These are phyloP conservation scores for Cephus pygmeus DNA, from an alignment of 2,888 invertebrate species.

Conservation along the genomic window DNA sequence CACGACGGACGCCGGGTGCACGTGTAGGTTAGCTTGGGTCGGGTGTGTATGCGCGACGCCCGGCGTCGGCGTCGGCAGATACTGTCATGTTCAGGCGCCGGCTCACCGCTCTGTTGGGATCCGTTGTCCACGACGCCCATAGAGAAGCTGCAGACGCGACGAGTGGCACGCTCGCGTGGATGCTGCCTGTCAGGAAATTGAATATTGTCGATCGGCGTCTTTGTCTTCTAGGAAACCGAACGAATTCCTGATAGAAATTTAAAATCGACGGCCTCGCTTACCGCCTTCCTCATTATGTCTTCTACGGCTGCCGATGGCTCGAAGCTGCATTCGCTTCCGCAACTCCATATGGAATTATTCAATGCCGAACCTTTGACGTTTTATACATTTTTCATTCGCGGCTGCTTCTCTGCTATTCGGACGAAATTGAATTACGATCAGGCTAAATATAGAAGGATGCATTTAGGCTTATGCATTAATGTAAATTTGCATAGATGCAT, in stretches of 20 bases:
- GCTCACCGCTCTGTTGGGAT: conserved; percentile 29
- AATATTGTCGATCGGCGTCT: conserved; percentile 21
- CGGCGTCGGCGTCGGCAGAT: conserved; percentile 52
- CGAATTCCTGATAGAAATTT: neutral
- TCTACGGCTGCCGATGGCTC: neutral
- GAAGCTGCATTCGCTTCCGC: neutral
- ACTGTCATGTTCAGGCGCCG: conserved; percentile 58
- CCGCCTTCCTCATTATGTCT: neutral
- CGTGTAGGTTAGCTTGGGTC: neutral
- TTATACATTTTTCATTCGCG: neutral
- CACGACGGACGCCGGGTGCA: conserved; percentile 5
- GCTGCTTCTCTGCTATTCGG: neutral
- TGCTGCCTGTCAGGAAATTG: conserved; percentile 22
- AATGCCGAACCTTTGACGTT: neutral
- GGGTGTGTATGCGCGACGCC: conserved; percentile 23
- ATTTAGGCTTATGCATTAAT: neutral
- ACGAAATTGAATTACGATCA: neutral
- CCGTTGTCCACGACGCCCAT: conserved; percentile 1
- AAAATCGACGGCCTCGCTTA: neutral
- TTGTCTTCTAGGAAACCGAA: conserved; percentile 4
- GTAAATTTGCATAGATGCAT: neutral
- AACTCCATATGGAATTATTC: neutral
- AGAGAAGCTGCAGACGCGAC: neutral
- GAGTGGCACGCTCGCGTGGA: conserved; percentile 11
- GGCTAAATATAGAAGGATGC: neutral